Evolutionary conservation across 2,797 vertebrate genomes (phyloP).

Genomic region (Helarctos malayanus): DNA sequence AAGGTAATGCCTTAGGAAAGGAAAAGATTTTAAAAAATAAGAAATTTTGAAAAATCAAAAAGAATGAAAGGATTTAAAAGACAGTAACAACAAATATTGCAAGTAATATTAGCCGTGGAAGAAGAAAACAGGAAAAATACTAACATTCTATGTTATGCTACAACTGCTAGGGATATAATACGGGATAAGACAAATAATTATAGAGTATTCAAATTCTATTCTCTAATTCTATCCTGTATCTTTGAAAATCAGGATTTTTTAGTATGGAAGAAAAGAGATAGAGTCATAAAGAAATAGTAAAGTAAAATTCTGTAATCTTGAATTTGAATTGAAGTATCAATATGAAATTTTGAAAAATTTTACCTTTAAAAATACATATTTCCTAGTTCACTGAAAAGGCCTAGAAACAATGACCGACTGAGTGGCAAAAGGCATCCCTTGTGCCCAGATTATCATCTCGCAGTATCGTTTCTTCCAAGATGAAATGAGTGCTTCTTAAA

Average conservation of each 20-base stretch:
- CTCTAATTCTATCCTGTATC: not conserved
- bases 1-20: not conserved
- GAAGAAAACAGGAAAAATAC: not conserved
- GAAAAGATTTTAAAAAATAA: not conserved
- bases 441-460: not conserved
- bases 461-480: not conserved
- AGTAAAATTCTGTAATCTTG: not conserved
- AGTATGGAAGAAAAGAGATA: not conserved
- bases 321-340: not conserved
- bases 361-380: not conserved
- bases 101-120: not conserved
- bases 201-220: not conserved
- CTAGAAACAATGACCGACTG: not conserved
- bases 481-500: conserved; percentile 8
- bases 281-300: not conserved
- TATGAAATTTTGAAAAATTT: not conserved
- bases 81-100: not conserved
- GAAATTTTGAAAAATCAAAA: conserved; percentile 16
- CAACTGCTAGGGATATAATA: not conserved
- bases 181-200: not conserved
- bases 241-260: not conserved
- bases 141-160: not conserved
- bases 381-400: not conserved
- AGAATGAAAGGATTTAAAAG: not conserved
- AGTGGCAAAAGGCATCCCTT: not conserved